Percentiles rank a stretch among this genome's conserved stretches.
These are phyloP conservation scores for Peromyscus maniculatus DNA, from an alignment of 2,113 vertebrate genomes.

Conservation along the genomic window DNA sequence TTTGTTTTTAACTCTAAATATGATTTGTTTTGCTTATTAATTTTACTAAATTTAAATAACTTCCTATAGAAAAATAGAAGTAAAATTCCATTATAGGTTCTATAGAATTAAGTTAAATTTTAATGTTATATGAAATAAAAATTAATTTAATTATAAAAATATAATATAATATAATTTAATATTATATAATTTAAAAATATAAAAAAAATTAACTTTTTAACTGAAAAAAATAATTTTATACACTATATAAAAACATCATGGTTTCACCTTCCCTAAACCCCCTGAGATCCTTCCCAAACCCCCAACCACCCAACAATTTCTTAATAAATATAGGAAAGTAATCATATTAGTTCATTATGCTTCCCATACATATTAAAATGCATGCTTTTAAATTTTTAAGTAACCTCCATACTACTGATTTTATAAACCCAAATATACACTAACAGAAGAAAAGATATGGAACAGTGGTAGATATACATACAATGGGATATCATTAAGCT, in stretches of 20 bases:
- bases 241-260: not conserved
- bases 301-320: not conserved
- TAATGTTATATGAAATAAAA: not conserved
- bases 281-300: not conserved
- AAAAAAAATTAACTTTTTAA: not conserved
- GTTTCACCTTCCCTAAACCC: not conserved
- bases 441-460: not conserved
- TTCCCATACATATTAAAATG: not conserved
- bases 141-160: too few species aligned
- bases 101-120: not conserved
- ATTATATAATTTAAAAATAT: not conserved
- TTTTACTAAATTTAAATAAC: constrained; percentile 58
- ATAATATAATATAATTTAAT: too few species aligned
- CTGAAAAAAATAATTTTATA: not conserved
- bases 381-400: not conserved
- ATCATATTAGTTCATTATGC: not conserved
- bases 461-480: not conserved
- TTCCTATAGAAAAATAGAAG: not conserved
- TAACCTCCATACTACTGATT: not conserved
- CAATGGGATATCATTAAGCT: not conserved
- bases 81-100: not conserved
- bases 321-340: constrained; percentile 37
- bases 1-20: not conserved
- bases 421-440: not conserved
- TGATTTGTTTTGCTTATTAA: not conserved